Evolutionary conservation across 1,140 invertebrate species (phyloP).

Genomic region (Hylaeus volcanicus): DNA sequence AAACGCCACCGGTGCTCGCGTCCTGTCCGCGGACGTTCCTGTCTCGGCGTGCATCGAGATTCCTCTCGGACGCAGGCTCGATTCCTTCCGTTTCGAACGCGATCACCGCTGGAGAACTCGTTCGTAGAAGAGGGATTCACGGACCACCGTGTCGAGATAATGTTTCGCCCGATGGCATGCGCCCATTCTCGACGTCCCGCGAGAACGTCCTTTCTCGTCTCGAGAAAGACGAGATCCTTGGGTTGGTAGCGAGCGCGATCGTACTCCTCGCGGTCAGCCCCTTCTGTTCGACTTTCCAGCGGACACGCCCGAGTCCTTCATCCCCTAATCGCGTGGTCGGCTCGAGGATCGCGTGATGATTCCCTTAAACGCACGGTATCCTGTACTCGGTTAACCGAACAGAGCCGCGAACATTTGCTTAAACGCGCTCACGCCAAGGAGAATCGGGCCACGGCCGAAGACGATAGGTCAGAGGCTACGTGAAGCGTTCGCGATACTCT

Average conservation of each 20-base stretch:
- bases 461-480: too few species aligned
- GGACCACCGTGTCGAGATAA: background rate
- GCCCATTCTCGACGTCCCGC: too few species aligned
- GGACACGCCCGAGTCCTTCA: slow-evolving; percentile 34
- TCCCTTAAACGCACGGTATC: slow-evolving; percentile 58
- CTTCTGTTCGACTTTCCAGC: background rate
- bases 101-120: too few species aligned
- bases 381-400: slow-evolving; percentile 70
- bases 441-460: slow-evolving; percentile 33
- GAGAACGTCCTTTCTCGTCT: too few species aligned
- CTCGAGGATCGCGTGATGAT: slow-evolving; percentile 65
- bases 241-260: background rate
- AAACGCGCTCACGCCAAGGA: slow-evolving; percentile 56
- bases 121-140: too few species aligned
- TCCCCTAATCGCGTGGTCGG: slow-evolving; percentile 52
- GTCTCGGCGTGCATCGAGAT: too few species aligned
- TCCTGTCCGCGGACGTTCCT: slow-evolving; percentile 36
- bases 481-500: too few species aligned
- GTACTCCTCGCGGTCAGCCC: background rate
- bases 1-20: slow-evolving; percentile 60
- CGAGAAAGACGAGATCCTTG: too few species aligned
- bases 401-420: slow-evolving; percentile 71
- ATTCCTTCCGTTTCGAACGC: too few species aligned
- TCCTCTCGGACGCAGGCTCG: slow-evolving; percentile 30
- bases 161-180: background rate